Base-by-base conservation (phyloP, 2,113 vertebrate genomes). In the Isichthys henryi region DNA sequence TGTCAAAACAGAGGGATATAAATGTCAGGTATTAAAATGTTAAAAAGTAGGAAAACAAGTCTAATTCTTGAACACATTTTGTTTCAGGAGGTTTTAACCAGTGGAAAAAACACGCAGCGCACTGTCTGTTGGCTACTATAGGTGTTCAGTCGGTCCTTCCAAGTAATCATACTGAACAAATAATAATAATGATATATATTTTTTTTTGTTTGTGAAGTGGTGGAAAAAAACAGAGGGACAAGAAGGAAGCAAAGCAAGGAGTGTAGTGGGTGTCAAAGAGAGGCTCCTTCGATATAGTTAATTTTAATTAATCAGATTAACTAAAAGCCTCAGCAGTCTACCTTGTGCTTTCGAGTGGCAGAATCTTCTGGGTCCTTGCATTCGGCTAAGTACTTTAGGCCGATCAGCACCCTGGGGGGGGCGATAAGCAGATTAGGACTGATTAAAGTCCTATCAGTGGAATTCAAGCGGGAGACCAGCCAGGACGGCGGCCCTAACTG, bases 381-480 rank as follows among this genome's bases (percentile, higher is more conserved):
- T 94, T 89, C 46, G 87, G 90, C 95, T 96, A 97, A 96, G 95
- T 91, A 94, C 94, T 96, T 92, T 92, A 93, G 92, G 94, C 93
- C 92, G 91, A 96, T 95, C 93, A 90, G 94, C 95, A 95, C 94
- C 93, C 92, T 92, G 90, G 92, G 95, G 95, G 95, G 93, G 94
- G 92, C 62, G 90, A 95, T 96, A 97, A 97, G 95, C 90, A 97
- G 95, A 96, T 97, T 96, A 97, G 93, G 53, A 89, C 94, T 95
- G 95, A 96, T 97, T 97, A 96, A 96, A 96, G 93, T 95, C 91
- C 92, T 96, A 95, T 97, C 95, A 95, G 93, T 94, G 94, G 94
- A 95, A 96, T 94, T 96, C 94, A 94, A 96, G 94, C 84, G 39
- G 45, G 86, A 93, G 94, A 96, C 93, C 94, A 95, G 93, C 93